phyloP scores from a whole-genome alignment of 2,888 invertebrate genomes.

The Norana najaformis region DNA sequence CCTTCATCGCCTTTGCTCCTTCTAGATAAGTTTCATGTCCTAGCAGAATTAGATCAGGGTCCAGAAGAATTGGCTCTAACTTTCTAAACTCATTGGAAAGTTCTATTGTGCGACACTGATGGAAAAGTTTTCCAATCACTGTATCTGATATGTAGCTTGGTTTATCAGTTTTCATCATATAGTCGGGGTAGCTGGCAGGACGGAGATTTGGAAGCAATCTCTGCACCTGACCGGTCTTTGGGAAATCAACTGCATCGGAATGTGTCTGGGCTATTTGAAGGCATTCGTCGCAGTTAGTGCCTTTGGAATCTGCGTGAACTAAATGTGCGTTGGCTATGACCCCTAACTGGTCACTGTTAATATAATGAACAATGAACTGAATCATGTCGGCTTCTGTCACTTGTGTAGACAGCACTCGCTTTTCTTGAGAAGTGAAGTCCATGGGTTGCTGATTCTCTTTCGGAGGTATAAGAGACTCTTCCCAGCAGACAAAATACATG shows the following conservation, averaged over 20 bases:
- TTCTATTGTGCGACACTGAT: not conserved
- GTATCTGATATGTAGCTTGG: not conserved
- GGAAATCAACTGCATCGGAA: slow-evolving; percentile 56
- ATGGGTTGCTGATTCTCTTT: slow-evolving; percentile 39
- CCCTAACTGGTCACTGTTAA: slow-evolving; percentile 52
- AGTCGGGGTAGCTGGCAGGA: slow-evolving; percentile 32
- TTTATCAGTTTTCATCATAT: slow-evolving; percentile 28
- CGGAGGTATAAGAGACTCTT: slow-evolving; percentile 51
- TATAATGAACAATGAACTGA: slow-evolving; percentile 57
- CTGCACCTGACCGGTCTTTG: slow-evolving; percentile 54
- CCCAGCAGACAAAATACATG: slow-evolving; percentile 58
- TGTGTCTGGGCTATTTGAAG: slow-evolving; percentile 46
- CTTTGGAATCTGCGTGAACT: slow-evolving; percentile 49
- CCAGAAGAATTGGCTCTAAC: not conserved
- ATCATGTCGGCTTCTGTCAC: slow-evolving; percentile 52
- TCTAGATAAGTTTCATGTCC: slow-evolving; percentile 10
- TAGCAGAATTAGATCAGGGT: not conserved
- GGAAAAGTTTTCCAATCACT: slow-evolving; percentile 17
- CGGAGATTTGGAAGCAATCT: slow-evolving; percentile 35
- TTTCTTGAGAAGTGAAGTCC: slow-evolving; percentile 42
- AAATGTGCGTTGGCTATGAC: slow-evolving; percentile 54
- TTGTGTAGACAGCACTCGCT: slow-evolving; percentile 17
- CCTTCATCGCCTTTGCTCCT: not conserved
- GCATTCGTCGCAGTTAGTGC: slow-evolving; percentile 49
- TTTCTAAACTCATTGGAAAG: not conserved